A percentile compares a stretch with the other conserved stretches of the same genome.
Conservation (phyloP, 1,140 invertebrate species). For the Eciton burchellii region DNA sequence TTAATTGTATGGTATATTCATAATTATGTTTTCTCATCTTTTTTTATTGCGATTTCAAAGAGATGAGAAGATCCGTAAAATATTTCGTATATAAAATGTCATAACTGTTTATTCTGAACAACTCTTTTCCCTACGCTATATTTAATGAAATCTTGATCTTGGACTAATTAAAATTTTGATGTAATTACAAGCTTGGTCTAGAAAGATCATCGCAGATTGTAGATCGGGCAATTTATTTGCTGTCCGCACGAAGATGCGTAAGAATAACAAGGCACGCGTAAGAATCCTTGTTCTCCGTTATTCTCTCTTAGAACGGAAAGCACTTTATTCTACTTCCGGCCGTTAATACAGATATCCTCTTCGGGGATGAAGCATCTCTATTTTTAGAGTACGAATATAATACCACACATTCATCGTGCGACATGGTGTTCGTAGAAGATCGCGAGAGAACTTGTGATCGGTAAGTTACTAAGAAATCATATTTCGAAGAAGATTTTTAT, state of each 20-base stretch:
- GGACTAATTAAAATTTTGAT: background rate
- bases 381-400: slow-evolving; percentile 69
- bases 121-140: background rate
- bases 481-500: slow-evolving; percentile 25
- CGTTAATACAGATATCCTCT: slow-evolving; percentile 74
- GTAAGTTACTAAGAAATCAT: slow-evolving; percentile 9
- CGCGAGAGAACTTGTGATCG: slow-evolving; percentile 19
- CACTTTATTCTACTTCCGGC: slow-evolving; percentile 69
- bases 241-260: background rate
- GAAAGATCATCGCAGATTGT: background rate
- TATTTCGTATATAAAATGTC: too few species aligned
- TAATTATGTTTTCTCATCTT: too few species aligned
- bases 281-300: slow-evolving; percentile 42
- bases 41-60: too few species aligned
- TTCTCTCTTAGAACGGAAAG: slow-evolving; percentile 72
- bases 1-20: too few species aligned
- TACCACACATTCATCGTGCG: slow-evolving; percentile 62
- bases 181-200: background rate
- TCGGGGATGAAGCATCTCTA: slow-evolving; percentile 71
- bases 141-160: slow-evolving; percentile 23
- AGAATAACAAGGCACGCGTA: background rate
- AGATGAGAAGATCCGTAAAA: too few species aligned
- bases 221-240: slow-evolving; percentile 21
- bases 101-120: too few species aligned
- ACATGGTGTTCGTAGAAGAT: slow-evolving; percentile 59